These are phyloP conservation scores for Sylvia borin DNA, from an alignment of 2,797 vertebrate genomes.

Conservation along the genomic window DNA sequence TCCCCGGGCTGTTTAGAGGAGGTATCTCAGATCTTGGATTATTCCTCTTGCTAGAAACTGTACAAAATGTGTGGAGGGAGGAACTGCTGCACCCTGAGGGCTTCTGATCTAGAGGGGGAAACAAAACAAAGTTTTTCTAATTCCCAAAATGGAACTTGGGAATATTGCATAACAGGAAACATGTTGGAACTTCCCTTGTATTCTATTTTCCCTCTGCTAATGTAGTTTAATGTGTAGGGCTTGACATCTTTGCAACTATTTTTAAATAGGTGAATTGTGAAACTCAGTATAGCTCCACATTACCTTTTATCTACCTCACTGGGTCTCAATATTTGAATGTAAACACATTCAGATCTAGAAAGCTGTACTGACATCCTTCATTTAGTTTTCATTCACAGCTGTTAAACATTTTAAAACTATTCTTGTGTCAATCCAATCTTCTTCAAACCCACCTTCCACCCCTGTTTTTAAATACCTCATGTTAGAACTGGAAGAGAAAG, in stretches of 20 bases:
- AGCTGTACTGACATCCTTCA: not conserved
- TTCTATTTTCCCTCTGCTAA: not conserved
- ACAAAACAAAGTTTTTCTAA: not conserved
- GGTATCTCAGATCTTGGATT: not conserved
- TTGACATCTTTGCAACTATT: not conserved
- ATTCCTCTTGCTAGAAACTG: not conserved
- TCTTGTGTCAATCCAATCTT: not conserved
- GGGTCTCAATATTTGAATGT: not conserved
- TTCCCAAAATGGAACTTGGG: not conserved
- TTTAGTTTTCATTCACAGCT: not conserved
- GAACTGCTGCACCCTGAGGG: not conserved
- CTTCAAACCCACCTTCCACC: not conserved
- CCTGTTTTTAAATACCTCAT: not conserved
- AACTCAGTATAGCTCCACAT: not conserved
- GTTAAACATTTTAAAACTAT: not conserved
- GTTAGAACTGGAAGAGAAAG: not conserved
- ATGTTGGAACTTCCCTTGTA: not conserved
- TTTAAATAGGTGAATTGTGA: not conserved
- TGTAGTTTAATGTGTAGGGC: not conserved
- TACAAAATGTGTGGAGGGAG: not conserved
- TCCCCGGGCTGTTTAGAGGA: not conserved
- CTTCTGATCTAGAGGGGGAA: not conserved
- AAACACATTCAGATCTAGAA: not conserved
- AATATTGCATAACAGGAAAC: not conserved
- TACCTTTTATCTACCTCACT: not conserved